Base-by-base conservation (phyloP, 2,797 vertebrate species). In the Enteromius unitaeniatus region DNA sequence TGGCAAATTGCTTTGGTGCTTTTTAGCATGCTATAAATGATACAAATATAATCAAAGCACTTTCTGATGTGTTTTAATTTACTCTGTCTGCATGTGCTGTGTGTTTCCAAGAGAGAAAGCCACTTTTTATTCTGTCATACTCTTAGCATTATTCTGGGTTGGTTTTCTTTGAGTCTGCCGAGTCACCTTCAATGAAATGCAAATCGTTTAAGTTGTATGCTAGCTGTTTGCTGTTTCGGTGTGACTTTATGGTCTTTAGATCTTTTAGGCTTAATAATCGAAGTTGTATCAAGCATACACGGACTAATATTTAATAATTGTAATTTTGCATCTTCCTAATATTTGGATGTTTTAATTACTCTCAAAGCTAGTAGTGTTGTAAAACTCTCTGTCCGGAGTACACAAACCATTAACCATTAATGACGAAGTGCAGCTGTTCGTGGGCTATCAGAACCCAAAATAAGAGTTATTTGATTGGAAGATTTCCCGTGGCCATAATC, bases 11-110 rank as follows among this genome's bases (percentile, higher is more conserved):
- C 45, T 40, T 55, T 72, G 79, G 23, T 80, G 62, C 75, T 78
- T 81, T 85, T n/a, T 31, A 58, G 42, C 23, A 74, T 45, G 28
- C 42, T 19, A 7, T 81, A 73, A 81, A 73, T 69, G 85, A 81
- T 42, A 58, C n/a, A 45, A 53, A 28, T 55, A 17, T 28, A 31
- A 40, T n/a, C 6, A 2, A n/a, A 64, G 37, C 51, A 53, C 47
- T 31, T 42, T 26, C 60, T 31, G 45, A 78, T 78, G 60, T 26
- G 64, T 42, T 80, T 70, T 28, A 69, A 42, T 28, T 49, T 10
- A 10, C 14, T 21, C 21, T 21, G 13, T 70, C 7, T 60, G n/a
- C 37, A 58, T 70, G 7, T 55, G 14, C n/a, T 53, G 49, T 3
- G 37, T 42, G 15, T 80, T 69, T 42, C 1, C 37, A 53, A 79